Base-by-base conservation (phyloP, 1,140 invertebrate species). In the Aradophagus sp. region DNA sequence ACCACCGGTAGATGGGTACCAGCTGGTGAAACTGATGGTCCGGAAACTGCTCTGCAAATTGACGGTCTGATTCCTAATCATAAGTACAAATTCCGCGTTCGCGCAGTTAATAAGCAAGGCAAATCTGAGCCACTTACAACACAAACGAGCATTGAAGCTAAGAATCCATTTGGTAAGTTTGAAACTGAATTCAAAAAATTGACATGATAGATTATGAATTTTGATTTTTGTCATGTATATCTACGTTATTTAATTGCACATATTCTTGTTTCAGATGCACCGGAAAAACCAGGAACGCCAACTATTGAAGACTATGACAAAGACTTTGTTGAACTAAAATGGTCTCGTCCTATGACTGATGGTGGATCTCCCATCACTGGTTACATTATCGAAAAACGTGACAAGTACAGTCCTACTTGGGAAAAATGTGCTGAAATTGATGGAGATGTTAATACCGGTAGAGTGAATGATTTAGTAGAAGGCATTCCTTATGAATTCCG, bases 341-440 rank as follows among this genome's bases (percentile, higher is more conserved):
- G 97, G 97, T 89, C 89, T 38, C 88, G 91, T 66, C 97, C 97
- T 11, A 88, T 91, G 35, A 88, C 87, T 32, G 95, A 98, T 86
- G 95, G 95, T 13, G 95, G 95, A 2, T 91, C 93, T 5, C 94
- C 95, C 2, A 94, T 98, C 70, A 95, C 92, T 11, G 94, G 94
- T 5, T 98, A 98, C 71, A 86, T 99, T 15, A 95, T 99, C 84
- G 97, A 99, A 81, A 99, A 98, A 88, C 93, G 95, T 74, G 96
- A 97, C 77, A 94, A 96, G 79, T 95, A 93, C 79, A 91, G 89
- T 81, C 92, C 91, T 5, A 91, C 91, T 45, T 95, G 96, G 95
- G 93, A 96, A 79, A 92, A 94, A 77, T 95, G 93, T 84, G 92
- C 91, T 14, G 91, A 95, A 84, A 89, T 95, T 61, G 90, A 91